phyloP scores from a whole-genome alignment of 1,140 invertebrate species.

The Scaptomyza hsui region DNA sequence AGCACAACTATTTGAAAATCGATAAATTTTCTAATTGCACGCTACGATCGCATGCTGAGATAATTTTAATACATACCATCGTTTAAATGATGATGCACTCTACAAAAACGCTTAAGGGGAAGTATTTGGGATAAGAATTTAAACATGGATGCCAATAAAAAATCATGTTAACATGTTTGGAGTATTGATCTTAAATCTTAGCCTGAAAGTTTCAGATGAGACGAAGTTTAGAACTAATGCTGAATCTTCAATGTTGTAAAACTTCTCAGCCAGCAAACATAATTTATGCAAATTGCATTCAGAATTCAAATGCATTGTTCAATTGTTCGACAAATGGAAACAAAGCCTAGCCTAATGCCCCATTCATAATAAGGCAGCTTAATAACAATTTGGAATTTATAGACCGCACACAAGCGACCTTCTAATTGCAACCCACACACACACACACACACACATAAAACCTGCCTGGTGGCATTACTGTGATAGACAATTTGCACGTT shows the following conservation, averaged over 20 bases:
- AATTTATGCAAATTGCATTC: constrained; percentile 22
- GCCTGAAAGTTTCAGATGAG: too few relatives aligned
- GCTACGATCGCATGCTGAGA: constrained; percentile 73
- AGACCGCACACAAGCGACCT: constrained; percentile 57
- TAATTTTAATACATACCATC: constrained; percentile 58
- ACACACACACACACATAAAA: constrained; percentile 16
- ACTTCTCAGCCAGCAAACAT: background rate
- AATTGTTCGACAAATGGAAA: constrained; percentile 5
- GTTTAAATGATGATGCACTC: constrained; percentile 41
- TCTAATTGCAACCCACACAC: constrained; percentile 55
- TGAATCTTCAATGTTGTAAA: too few relatives aligned
- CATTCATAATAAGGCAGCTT: constrained; percentile 24
- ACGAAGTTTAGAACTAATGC: too few relatives aligned
- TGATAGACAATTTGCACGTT: constrained; percentile 69
- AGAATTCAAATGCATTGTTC: constrained; percentile 21
- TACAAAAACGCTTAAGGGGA: constrained; percentile 1
- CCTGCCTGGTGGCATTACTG: constrained; percentile 40
- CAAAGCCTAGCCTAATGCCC: constrained; percentile 21
- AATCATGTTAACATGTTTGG: background rate
- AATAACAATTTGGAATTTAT: constrained; percentile 22
- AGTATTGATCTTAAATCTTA: too few relatives aligned
- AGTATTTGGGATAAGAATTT: background rate
- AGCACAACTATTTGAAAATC: constrained; percentile 67
- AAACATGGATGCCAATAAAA: background rate
- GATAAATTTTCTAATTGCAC: constrained; percentile 80